Base-by-base conservation (phyloP, 2,888 invertebrate genomes). In the Ormyrus nitidulus region DNA sequence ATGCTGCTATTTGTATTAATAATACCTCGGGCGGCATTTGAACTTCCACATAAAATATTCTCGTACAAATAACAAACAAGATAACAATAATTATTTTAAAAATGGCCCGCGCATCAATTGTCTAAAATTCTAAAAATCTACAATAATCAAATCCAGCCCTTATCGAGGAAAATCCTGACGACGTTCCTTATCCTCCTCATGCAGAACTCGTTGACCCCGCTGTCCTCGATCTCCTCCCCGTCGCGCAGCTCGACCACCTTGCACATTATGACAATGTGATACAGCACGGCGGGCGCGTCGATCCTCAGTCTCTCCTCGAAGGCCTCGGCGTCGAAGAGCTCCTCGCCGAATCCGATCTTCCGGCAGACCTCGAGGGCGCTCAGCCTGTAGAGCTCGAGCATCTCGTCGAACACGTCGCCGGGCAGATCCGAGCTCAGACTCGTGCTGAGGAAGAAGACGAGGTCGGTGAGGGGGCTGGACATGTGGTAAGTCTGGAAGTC, bases 371-470 rank as follows among this genome's bases (percentile, higher is more conserved):
- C 84, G 0, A 92, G 84, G 65, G 93, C 92, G 0, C 88, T 89
- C 0, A 91, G 87, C 83, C 93, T 91, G 84, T 94, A 94, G 0
- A 91, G 84, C 81, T 91, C 88, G 0, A 93, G 84, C 34, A 93
- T 89, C 9, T 91, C 89, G 6, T 93, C 91, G 72, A 91, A 89
- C 19, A 19, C 19, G 19, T 19, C 19, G 19, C 19, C 19, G 19
- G 92, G 84, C 0, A 92, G 88, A 0, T 86, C 84, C 10, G 19
- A 19, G 19, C 19, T 19, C 19, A 90, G 88, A 3, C 93, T 93
- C 0, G 92, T 91, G 51, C 92, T 91, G 9, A 94, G 79, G 68
- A 93, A 91, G 82, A 94, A 93, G 2, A 92, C 85, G n/a, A 94
- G 84, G 85, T 94, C 94, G 34, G 92, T 91, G 0, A 91, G 84